Conservation (phyloP, 2,797 vertebrate genomes). For the Syngnathus acus region DNA sequence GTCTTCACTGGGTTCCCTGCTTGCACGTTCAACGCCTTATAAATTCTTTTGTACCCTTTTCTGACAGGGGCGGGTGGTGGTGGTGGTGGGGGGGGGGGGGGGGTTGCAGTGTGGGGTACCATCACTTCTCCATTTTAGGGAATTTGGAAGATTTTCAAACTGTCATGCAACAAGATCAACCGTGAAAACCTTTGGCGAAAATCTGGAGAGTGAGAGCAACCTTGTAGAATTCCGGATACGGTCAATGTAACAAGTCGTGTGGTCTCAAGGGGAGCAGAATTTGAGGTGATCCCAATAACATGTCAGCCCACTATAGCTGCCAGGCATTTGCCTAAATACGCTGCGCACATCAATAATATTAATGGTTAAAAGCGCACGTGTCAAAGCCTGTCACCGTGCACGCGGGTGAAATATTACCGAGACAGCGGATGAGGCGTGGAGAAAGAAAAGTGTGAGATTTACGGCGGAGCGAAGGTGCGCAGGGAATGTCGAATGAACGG, state of each 20-base stretch:
- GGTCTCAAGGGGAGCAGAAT: not conserved
- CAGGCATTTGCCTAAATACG: not conserved
- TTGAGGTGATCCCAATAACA: not conserved
- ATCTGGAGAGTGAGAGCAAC: not conserved
- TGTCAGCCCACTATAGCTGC: not conserved
- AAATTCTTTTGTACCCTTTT: too few relatives aligned
- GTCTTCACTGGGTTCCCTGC: too few relatives aligned
- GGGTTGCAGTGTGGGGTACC: too few relatives aligned
- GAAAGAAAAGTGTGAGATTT: not conserved
- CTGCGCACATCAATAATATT: not conserved
- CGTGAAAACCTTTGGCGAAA: not conserved
- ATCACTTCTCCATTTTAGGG: too few relatives aligned
- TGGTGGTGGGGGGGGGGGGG: too few relatives aligned
- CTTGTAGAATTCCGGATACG: not conserved
- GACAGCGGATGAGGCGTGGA: not conserved
- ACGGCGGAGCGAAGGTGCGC: not conserved
- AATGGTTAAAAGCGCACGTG: conserved; percentile 3
- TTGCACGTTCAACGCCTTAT: too few relatives aligned
- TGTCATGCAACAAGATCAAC: too few relatives aligned
- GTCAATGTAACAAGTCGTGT: not conserved
- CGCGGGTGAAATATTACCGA: not conserved
- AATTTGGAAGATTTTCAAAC: too few relatives aligned
- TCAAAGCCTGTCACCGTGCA: not conserved
- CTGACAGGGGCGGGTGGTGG: too few relatives aligned
- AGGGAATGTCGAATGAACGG: not conserved